Percentiles rank a stretch among this genome's conserved stretches.
Evolutionary conservation across 2,797 vertebrate species (phyloP).

Genomic region (Sebastes steindachneri): DNA sequence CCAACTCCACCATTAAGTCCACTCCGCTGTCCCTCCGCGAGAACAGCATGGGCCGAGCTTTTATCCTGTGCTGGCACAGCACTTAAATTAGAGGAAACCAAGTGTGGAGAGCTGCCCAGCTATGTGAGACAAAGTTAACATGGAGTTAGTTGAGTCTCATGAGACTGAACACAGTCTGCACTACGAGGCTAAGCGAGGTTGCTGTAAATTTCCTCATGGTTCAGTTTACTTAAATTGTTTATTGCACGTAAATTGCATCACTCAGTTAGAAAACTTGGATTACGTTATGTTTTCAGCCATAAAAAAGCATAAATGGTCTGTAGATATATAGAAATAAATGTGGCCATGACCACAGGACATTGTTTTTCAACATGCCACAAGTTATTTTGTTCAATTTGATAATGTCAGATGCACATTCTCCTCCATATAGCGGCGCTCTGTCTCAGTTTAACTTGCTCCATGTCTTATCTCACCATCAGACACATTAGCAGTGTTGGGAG

Average conservation of each 20-base stretch:
- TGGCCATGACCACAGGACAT: background rate
- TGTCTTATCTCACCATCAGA: background rate
- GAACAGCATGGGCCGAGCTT: conserved; percentile 14
- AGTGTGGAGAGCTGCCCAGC: conserved; percentile 9
- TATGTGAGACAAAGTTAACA: conserved; percentile 26
- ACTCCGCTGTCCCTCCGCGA: background rate
- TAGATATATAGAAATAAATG: background rate
- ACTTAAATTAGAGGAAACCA: conserved; percentile 37
- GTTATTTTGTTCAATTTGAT: background rate
- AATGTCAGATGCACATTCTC: background rate
- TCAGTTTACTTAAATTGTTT: background rate
- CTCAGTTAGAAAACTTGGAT: background rate
- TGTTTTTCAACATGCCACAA: background rate
- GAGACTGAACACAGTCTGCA: conserved; percentile 4
- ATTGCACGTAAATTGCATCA: conserved; percentile 26
- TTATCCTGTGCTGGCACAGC: conserved; percentile 10
- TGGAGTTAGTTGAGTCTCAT: conserved; percentile 5
- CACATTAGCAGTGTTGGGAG: background rate
- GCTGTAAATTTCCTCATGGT: background rate
- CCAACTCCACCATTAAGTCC: background rate
- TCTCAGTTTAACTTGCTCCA: background rate
- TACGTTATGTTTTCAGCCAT: background rate
- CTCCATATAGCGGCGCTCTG: background rate
- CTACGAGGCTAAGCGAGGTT: background rate
- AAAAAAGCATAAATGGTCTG: background rate